Evolutionary conservation across 2,113 vertebrate species (phyloP).

Genomic region (Gracilinanus agilis): DNA sequence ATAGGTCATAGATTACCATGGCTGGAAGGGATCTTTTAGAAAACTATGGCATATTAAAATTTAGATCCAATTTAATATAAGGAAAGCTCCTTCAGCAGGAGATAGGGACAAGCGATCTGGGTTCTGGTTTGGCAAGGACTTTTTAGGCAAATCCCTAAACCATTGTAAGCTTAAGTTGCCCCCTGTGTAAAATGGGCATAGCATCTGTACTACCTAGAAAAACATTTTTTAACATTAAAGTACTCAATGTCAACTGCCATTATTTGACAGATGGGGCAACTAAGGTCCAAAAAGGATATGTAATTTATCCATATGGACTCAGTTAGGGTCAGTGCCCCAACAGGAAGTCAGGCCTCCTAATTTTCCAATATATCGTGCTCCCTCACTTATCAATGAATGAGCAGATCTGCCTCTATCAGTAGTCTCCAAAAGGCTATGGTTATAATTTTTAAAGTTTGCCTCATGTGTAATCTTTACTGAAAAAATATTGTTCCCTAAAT

Average conservation of each 20-base stretch:
- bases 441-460: not conserved
- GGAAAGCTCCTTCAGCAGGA: not conserved
- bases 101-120: not conserved
- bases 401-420: not conserved
- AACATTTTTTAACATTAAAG: not conserved
- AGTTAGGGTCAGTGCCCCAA: not conserved
- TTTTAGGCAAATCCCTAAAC: not conserved
- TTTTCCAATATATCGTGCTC: not conserved
- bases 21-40: not conserved
- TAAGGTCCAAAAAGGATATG: not conserved
- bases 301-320: not conserved
- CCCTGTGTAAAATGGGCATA: not conserved
- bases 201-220: not conserved
- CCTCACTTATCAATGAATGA: not conserved
- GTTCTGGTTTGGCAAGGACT: not conserved
- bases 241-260: not conserved
- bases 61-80: not conserved
- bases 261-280: not conserved
- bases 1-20: not conserved
- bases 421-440: not conserved
- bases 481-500: not conserved
- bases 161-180: not conserved
- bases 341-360: not conserved
- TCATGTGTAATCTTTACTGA: not conserved
- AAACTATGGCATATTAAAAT: not conserved